Base-by-base conservation (phyloP, 2,797 vertebrate species). In the Australoheros facetus region DNA sequence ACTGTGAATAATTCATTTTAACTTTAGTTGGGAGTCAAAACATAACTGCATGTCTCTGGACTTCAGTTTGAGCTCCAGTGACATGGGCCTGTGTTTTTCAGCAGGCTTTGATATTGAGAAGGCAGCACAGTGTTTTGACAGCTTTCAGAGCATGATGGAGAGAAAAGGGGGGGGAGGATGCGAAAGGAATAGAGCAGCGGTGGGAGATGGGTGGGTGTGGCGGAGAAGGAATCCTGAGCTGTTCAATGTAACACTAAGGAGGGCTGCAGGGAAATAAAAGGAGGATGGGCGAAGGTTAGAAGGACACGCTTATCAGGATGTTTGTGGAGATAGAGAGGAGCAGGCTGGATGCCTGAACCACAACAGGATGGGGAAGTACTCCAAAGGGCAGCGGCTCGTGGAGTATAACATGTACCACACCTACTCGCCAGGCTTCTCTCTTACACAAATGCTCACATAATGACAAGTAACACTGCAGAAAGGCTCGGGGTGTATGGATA, bases 201-300 rank as follows among this genome's bases (percentile, higher is more conserved):
- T 75, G 76, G 78, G 48, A 32, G 79, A 72, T 3, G 51, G 9
- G 56, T 71, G 83, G 92, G 89, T 86, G 93, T 92, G 91, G 89
- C 77, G 55, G 70, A 62, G 73, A 85, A 85, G 79, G 87, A 91
- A 91, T 90, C 85, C 72, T 78, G 26, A 74, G 81, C 91, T 90
- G 89, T 90, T 93, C 91, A 92, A 86, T 94, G 92, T 93, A 90
- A 93, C 83, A 83, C 71, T 5, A 71, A 82, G 91, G 89, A 92
- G 85, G 85, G 77, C 71, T 82, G 80, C 80, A 75, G 79, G 75
- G 45, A 66, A 79, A 77, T 58, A 23, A 76, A 69, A 59, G 51
- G 71, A 73, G 85, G 80, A 77, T 78, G 76, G 87, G 85, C 77
- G 86, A 62, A 80, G 85, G 88, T 86, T 79, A 71, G 83, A 78